Conservation (phyloP, 2,888 invertebrate species). For the Phengaris arion region DNA sequence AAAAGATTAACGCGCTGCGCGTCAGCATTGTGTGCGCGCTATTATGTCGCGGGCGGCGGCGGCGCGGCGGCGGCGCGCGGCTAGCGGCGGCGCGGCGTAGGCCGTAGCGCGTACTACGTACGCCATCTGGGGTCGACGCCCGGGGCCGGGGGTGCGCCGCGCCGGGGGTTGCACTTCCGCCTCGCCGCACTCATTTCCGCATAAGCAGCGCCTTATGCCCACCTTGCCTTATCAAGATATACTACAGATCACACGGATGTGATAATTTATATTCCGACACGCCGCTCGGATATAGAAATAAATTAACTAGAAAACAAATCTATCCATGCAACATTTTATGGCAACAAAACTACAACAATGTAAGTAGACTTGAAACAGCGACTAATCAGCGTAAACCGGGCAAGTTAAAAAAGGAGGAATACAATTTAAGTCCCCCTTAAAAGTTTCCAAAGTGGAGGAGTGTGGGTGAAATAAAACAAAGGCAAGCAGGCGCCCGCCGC, state of each 20-base stretch:
- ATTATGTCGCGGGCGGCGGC: conserved; percentile 40
- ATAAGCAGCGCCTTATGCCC: conserved; percentile 60
- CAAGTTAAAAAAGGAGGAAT: conserved; percentile 60
- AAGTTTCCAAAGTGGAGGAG: conserved; percentile 73
- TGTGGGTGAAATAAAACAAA: conserved; percentile 77
- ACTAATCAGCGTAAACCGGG: conserved; percentile 62
- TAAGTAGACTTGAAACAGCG: conserved; percentile 30
- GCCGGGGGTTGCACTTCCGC: conserved; percentile 72
- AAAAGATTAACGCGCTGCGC: conserved; percentile 33
- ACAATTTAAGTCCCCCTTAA: conserved; percentile 71
- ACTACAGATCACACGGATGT: conserved; percentile 43
- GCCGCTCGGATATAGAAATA: not conserved
- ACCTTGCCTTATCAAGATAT: conserved; percentile 59
- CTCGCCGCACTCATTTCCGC: conserved; percentile 75
- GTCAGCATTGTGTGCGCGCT: conserved; percentile 42
- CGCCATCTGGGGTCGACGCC: conserved; percentile 65
- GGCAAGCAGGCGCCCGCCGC: conserved; percentile 68
- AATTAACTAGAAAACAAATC: not conserved
- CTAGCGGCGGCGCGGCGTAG: conserved; percentile 32
- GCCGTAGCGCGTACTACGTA: conserved; percentile 38
- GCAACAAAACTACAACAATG: conserved; percentile 15
- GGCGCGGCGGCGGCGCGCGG: conserved; percentile 38
- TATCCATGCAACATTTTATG: not conserved
- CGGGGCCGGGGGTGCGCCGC: conserved; percentile 58
- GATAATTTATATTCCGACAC: conserved; percentile 29